These are phyloP conservation scores for Gobius niger DNA, from an alignment of 2,113 vertebrate genomes.

Conservation along the genomic window DNA sequence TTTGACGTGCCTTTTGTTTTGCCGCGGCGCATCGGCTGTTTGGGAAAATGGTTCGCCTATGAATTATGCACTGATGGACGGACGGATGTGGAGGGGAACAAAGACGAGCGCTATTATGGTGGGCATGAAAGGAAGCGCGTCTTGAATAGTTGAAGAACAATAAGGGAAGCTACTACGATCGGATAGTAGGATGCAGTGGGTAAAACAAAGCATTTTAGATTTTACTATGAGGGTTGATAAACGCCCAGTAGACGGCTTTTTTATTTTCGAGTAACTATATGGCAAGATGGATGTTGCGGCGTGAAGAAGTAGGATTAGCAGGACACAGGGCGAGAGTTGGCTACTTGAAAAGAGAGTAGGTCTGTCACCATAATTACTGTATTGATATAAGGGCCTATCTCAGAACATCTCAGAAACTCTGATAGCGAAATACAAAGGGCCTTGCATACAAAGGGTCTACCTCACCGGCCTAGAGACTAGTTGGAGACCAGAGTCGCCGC, in stretches of 20 bases:
- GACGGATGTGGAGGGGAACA: slow-evolving; percentile 15
- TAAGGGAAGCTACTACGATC: not conserved
- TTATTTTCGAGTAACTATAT: too few species aligned
- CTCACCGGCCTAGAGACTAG: too few species aligned
- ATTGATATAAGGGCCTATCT: not conserved
- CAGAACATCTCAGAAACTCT: too few species aligned
- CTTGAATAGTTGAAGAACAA: not conserved
- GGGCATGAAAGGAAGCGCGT: not conserved
- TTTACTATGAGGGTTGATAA: not conserved
- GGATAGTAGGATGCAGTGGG: not conserved
- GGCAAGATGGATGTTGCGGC: too few species aligned
- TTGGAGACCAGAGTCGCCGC: too few species aligned
- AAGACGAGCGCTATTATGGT: not conserved
- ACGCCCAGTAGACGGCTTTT: not conserved
- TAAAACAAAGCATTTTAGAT: not conserved
- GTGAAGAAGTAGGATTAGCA: too few species aligned
- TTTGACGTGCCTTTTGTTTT: slow-evolving; percentile 57
- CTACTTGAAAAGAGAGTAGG: too few species aligned
- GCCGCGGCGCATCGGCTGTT: slow-evolving; percentile 43
- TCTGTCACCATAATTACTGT: not conserved
- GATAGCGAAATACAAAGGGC: too few species aligned
- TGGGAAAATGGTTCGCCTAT: slow-evolving; percentile 45
- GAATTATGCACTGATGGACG: slow-evolving; percentile 61
- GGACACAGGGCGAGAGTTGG: too few species aligned
- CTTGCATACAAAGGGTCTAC: too few species aligned